Evolutionary conservation across 1,140 invertebrate genomes (phyloP).

Genomic region (Trichonephila clavipes): DNA sequence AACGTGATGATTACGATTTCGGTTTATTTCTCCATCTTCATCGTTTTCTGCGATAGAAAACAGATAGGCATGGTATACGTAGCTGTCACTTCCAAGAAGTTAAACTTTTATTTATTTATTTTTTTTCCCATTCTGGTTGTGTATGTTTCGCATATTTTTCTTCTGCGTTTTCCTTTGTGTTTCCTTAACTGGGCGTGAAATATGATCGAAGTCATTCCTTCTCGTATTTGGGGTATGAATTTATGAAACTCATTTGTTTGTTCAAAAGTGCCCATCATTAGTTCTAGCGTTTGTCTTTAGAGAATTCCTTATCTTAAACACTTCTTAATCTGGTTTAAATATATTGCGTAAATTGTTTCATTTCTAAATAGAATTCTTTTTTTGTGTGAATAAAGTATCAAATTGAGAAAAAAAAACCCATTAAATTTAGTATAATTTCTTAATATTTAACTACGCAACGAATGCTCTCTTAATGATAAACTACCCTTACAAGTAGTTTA

Average conservation of each 20-base stretch:
- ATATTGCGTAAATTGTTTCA: background rate
- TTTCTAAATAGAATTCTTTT: background rate
- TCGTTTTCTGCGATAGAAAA: conserved; percentile 11
- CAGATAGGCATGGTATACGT: background rate
- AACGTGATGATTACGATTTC: conserved; percentile 16
- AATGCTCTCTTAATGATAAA: no score
- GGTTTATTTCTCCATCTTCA: conserved; percentile 23
- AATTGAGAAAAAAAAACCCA: no score
- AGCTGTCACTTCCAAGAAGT: background rate
- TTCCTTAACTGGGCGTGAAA: background rate
- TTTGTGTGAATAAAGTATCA: no score
- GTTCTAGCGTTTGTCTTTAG: background rate
- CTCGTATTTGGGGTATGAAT: background rate
- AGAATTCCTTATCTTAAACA: background rate
- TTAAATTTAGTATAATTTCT: no score
- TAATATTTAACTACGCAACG: no score
- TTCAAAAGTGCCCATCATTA: background rate
- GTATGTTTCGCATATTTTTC: background rate
- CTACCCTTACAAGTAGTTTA: no score
- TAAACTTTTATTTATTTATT: background rate
- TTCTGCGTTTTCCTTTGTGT: background rate
- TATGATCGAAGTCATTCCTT: background rate
- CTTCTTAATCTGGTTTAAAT: background rate
- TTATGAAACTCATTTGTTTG: background rate
- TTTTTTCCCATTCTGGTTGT: background rate